Conservation (phyloP, 2,113 vertebrate genomes). For the Xiphophorus maculatus region DNA sequence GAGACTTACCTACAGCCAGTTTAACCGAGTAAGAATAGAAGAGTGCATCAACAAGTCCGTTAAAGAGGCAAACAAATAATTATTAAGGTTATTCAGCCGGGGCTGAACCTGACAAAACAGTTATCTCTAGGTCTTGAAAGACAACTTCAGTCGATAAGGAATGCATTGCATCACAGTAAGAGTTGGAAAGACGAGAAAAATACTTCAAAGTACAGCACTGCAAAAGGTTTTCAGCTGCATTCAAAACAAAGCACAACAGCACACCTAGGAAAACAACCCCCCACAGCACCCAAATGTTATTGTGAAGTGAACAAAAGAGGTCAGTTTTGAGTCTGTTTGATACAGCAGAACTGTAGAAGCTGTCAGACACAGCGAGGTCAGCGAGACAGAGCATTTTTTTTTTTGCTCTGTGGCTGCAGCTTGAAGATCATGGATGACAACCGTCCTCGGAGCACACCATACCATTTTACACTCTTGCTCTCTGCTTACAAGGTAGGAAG, state of each 20-base stretch:
- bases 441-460: slow-evolving; percentile 34
- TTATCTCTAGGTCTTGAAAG: slow-evolving; percentile 67
- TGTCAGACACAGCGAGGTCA: slow-evolving; percentile 15
- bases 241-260: slow-evolving; percentile 51
- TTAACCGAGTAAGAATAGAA: slow-evolving; percentile 67
- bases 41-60: slow-evolving; percentile 58
- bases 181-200: slow-evolving; percentile 54
- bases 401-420: slow-evolving; percentile 17
- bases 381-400: not conserved
- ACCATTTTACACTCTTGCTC: slow-evolving; percentile 60
- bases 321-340: slow-evolving; percentile 48
- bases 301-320: slow-evolving; percentile 46
- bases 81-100: slow-evolving; percentile 53
- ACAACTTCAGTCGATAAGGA: slow-evolving; percentile 68
- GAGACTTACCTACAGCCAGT: slow-evolving; percentile 55
- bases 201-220: slow-evolving; percentile 51
- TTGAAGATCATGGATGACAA: slow-evolving; percentile 39
- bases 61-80: slow-evolving; percentile 65
- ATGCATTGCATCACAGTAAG: slow-evolving; percentile 77
- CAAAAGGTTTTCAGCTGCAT: slow-evolving; percentile 32
- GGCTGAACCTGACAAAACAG: slow-evolving; percentile 55
- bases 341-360: slow-evolving; percentile 24
- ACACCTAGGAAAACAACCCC: slow-evolving; percentile 32
- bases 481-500: slow-evolving; percentile 72
- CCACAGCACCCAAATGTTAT: slow-evolving; percentile 42